Evolutionary conservation across 2,113 vertebrate genomes (phyloP).

Genomic region (Phyllostomus hastatus): DNA sequence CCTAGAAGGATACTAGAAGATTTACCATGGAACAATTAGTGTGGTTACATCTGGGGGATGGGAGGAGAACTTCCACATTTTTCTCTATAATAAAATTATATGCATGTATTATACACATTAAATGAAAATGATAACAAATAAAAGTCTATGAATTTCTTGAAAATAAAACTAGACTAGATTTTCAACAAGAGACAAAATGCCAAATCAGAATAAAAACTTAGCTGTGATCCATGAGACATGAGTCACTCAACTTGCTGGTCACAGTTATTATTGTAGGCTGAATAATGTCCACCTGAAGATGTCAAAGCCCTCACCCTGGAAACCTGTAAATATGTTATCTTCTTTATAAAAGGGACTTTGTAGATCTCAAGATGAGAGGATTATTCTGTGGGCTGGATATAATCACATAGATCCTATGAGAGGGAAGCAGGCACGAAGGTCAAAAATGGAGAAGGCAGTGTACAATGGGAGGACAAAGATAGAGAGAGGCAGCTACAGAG

Average conservation of each 20-base stretch:
- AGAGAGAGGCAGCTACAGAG: neutral
- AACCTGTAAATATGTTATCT: neutral
- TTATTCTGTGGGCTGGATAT: neutral
- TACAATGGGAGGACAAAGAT: neutral
- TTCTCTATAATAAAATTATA: neutral
- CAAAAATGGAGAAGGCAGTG: neutral
- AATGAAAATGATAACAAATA: neutral
- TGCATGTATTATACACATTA: neutral
- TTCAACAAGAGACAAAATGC: neutral
- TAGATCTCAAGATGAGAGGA: neutral
- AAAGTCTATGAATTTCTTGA: neutral
- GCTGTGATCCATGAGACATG: neutral
- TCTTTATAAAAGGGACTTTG: neutral
- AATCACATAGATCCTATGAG: neutral
- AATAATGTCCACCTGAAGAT: neutral
- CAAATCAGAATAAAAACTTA: neutral
- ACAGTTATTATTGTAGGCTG: neutral
- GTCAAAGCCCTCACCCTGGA: neutral
- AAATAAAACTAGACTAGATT: neutral
- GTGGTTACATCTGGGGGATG: neutral
- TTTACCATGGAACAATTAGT: neutral
- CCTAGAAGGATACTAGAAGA: neutral
- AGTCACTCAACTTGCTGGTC: neutral
- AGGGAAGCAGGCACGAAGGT: neutral
- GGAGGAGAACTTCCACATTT: neutral